These are phyloP conservation scores for Nannobrachium achirus DNA, from an alignment of 2,113 vertebrate genomes.

Conservation along the genomic window DNA sequence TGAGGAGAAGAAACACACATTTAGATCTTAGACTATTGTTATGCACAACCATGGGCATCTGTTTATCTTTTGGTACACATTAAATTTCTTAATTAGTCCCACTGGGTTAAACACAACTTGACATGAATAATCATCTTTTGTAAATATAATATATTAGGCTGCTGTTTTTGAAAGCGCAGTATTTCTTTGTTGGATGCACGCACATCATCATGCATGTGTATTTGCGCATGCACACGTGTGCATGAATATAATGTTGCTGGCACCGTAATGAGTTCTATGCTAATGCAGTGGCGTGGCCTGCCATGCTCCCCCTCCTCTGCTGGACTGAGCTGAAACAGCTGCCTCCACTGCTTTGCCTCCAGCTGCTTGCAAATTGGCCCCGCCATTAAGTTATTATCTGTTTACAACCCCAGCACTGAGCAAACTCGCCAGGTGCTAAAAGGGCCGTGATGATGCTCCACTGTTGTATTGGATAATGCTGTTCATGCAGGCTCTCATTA, in stretches of 20 bases:
- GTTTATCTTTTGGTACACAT: constrained; percentile 18
- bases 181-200: neutral
- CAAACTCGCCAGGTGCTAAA: constrained; percentile 62
- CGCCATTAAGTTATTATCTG: constrained; percentile 78
- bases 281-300: constrained; percentile 46
- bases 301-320: constrained; percentile 10
- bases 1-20: constrained; percentile 3
- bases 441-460: constrained; percentile 53
- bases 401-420: constrained; percentile 72
- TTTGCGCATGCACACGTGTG: constrained; percentile 29
- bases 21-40: neutral
- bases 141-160: neutral
- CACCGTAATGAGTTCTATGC: constrained; percentile 28
- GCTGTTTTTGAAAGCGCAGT: neutral
- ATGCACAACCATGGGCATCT: neutral
- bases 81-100: constrained; percentile 24
- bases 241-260: neutral
- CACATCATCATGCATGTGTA: constrained; percentile 13
- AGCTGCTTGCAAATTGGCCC: constrained; percentile 80
- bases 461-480: constrained; percentile 49
- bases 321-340: constrained; percentile 75
- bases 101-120: constrained; percentile 28
- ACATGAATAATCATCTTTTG: neutral
- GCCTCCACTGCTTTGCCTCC: constrained; percentile 72
- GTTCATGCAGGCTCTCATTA: constrained; percentile 54